Conservation (phyloP, 2,113 vertebrate species). For the Phycodurus eques region DNA sequence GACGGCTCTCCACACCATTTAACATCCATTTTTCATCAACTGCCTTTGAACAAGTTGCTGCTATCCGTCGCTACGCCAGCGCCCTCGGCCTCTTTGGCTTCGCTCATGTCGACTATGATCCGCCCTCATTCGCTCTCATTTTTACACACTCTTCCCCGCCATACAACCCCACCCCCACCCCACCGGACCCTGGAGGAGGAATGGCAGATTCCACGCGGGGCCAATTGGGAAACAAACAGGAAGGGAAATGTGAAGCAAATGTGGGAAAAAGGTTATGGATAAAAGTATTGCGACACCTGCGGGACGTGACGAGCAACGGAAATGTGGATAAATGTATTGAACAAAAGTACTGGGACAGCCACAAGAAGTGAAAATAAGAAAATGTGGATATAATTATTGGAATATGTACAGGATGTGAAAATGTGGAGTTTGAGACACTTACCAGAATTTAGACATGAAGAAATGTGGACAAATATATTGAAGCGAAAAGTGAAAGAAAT, state of each 20-base stretch:
- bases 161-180: neutral
- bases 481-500: too few relatives aligned
- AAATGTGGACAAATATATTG: too few relatives aligned
- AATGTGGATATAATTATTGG: too few relatives aligned
- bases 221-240: neutral
- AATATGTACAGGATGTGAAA: too few relatives aligned
- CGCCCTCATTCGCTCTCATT: slow-evolving; percentile 1
- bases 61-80: slow-evolving; percentile 2
- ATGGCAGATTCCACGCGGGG: neutral
- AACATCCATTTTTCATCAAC: slow-evolving; percentile 51
- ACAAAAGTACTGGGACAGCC: too few relatives aligned
- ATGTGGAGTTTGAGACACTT: too few relatives aligned
- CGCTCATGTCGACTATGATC: slow-evolving; percentile 26
- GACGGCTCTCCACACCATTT: slow-evolving; percentile 28
- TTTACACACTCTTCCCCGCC: slow-evolving; percentile 3
- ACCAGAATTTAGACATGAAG: too few relatives aligned
- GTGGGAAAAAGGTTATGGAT: neutral
- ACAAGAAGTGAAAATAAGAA: too few relatives aligned
- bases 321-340: too few relatives aligned
- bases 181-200: neutral
- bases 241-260: neutral
- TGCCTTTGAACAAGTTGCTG: slow-evolving; percentile 35
- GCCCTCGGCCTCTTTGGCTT: slow-evolving; percentile 11
- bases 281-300: neutral
- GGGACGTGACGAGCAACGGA: neutral